Percentiles rank a stretch among this genome's conserved stretches.
These are phyloP conservation scores for Engraulis encrasicolus DNA, from an alignment of 2,113 vertebrate species.

Conservation along the genomic window DNA sequence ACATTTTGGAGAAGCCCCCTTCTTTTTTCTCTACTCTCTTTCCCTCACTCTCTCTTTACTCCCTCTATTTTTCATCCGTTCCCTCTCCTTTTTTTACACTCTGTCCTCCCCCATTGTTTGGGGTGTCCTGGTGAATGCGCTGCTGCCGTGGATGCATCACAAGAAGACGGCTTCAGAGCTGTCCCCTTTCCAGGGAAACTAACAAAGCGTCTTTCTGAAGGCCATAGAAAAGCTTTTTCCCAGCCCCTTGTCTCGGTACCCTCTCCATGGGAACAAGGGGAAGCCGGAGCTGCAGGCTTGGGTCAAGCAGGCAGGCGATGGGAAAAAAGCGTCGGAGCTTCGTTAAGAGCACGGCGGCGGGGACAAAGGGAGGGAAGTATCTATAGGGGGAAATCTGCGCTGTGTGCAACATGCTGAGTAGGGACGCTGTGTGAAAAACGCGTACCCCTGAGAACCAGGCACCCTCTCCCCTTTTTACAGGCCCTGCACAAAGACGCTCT, in stretches of 20 bases:
- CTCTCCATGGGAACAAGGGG: conserved; percentile 91
- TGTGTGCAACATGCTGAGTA: conserved; percentile 56
- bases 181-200: conserved; percentile 89
- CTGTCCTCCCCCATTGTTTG: conserved; percentile 58
- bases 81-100: conserved; percentile 47
- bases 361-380: conserved; percentile 65
- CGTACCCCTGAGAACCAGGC: conserved; percentile 58
- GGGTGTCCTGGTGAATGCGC: conserved; percentile 80
- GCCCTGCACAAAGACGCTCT: conserved; percentile 57
- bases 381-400: conserved; percentile 62
- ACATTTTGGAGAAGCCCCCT: background rate
- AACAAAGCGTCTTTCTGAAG: conserved; percentile 97
- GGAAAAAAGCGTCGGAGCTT: conserved; percentile 59
- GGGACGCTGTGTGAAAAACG: conserved; percentile 54
- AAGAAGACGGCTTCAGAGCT: conserved; percentile 79
- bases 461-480: conserved; percentile 38
- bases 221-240: conserved; percentile 85
- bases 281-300: conserved; percentile 69
- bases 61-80: background rate
- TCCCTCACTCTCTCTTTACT: background rate
- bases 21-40: background rate
- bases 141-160: conserved; percentile 79
- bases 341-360: conserved; percentile 41
- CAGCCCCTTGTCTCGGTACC: conserved; percentile 81
- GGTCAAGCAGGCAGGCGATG: conserved; percentile 87